These are phyloP conservation scores for Cheilinus undulatus DNA, from an alignment of 2,113 vertebrate genomes.

Conservation along the genomic window DNA sequence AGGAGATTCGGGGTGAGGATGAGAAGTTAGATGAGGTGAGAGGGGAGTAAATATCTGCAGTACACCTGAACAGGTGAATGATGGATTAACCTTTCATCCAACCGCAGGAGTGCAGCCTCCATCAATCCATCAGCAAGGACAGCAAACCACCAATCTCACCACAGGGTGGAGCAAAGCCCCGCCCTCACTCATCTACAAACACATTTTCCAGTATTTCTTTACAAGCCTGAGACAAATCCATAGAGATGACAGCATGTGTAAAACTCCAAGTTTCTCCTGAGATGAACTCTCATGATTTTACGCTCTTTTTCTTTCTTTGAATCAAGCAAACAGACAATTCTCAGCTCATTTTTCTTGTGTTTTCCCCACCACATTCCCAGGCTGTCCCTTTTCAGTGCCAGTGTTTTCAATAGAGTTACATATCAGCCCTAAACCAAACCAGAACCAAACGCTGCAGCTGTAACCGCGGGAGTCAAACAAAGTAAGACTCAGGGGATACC, in stretches of 20 bases:
- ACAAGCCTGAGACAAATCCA: slow-evolving; percentile 1
- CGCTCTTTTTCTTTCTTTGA: slow-evolving; percentile 24
- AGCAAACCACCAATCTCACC: slow-evolving; percentile 71
- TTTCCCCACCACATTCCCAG: slow-evolving; percentile 64
- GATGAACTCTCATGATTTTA: slow-evolving; percentile 61
- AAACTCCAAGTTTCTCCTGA: slow-evolving; percentile 55
- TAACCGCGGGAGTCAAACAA: slow-evolving; percentile 65
- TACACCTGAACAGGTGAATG: slow-evolving; percentile 63
- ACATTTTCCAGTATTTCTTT: background rate
- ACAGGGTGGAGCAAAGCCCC: slow-evolving; percentile 61
- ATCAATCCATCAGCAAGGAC: slow-evolving; percentile 73
- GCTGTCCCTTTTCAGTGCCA: slow-evolving; percentile 59
- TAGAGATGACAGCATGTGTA: background rate
- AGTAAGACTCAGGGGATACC: slow-evolving; percentile 61
- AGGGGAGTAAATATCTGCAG: slow-evolving; percentile 30
- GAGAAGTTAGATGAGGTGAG: slow-evolving; percentile 18
- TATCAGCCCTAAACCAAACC: slow-evolving; percentile 55
- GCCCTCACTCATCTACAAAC: slow-evolving; percentile 18
- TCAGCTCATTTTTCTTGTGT: slow-evolving; percentile 47
- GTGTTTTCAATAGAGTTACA: slow-evolving; percentile 62
- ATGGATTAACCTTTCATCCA: slow-evolving; percentile 65
- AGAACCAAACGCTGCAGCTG: slow-evolving; percentile 56
- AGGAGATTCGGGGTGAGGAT: background rate
- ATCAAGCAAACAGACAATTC: slow-evolving; percentile 67
- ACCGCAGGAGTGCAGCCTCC: slow-evolving; percentile 63